Evolutionary conservation across 2,797 vertebrate species (phyloP), one percentile per base, ranked within the genome.

Genomic region (Ceryle rudis): DNA sequence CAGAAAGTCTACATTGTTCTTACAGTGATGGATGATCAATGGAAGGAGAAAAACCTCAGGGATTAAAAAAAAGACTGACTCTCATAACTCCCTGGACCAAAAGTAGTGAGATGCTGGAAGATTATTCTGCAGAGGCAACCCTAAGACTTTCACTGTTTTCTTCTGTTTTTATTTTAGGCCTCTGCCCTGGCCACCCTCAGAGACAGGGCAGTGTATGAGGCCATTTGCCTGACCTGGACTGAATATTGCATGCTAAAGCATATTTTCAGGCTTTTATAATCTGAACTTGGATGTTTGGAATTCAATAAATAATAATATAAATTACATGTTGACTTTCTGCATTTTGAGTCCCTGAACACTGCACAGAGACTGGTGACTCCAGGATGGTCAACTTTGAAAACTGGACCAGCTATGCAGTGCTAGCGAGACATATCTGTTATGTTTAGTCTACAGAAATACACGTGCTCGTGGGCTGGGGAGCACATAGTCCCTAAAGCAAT

Each of bases 261-360:
- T 86, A 67, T 92, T 94, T 90, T 85, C 29, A 78, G 67, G 37
- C 64, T 81, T 91, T 89, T 49, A 66, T 60, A 90, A 64, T 71
- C 46, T 7, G 6, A 84, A 94, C 72, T 91, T 75, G 35, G 26
- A 54, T 65, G 39, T 42, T 67, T 87, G 80, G 61, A 61, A 78
- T 88, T 65, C 86, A 91, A 64, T 71, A 96, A 96, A 93, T 93
- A 92, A 92, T 78, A 64, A 92, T 39, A 93, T 4, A 86, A 83
- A 88, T 81, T 61, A n/a, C 28, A 80, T 29, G 47, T 58, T 74
- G 26, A 55, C 80, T 73, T 75, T 49, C 14, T 73, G 57, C n/a
- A 61, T 81, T 89, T 95, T 78, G 37, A 41, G 14, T 94, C 71
- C 82, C 23, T 80, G 78, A 86, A 69, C 37, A 65, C 29, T 57